A percentile compares a stretch with the other conserved stretches of the same genome.
Conservation (phyloP, 2,888 invertebrate genomes). For the Capitulum mitella region DNA sequence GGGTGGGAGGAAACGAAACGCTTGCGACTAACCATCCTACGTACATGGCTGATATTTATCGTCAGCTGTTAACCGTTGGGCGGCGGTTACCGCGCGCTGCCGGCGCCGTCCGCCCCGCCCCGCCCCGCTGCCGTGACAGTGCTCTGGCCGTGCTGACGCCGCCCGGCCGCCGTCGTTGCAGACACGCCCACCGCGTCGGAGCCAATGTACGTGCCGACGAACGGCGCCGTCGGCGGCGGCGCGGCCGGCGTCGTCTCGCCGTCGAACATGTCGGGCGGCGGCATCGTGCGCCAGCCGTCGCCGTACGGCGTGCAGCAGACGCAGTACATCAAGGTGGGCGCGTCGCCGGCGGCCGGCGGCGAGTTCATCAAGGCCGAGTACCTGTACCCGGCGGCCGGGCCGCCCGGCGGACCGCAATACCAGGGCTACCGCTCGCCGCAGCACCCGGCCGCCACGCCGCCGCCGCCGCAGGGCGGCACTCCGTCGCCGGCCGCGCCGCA, state of each 20-base stretch:
- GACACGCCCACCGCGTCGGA: background rate
- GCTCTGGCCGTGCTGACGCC: background rate
- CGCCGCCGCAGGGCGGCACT: slow-evolving; percentile 3
- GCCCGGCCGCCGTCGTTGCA: background rate
- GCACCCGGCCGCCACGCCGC: slow-evolving; percentile 9
- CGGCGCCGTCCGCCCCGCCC: too few species aligned
- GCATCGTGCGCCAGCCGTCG: background rate
- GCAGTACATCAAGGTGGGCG: background rate
- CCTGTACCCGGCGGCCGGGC: background rate
- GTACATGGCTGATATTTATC: too few species aligned
- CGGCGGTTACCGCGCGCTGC: too few species aligned
- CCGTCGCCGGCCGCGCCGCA: background rate
- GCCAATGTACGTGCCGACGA: background rate
- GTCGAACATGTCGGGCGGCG: slow-evolving; percentile 5
- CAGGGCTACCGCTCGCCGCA: slow-evolving; percentile 10
- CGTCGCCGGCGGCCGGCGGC: background rate
- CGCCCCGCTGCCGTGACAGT: too few species aligned
- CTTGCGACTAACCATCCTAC: too few species aligned
- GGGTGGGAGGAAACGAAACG: too few species aligned
- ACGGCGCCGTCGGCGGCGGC: background rate
- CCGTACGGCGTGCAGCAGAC: background rate
- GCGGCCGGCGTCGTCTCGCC: background rate
- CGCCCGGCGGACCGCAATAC: background rate
- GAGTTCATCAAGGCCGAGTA: slow-evolving; percentile 20
- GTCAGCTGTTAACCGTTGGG: too few species aligned